Evolutionary conservation across 2,113 vertebrate genomes (phyloP).

Genomic region (Callocephalon fimbriatum): DNA sequence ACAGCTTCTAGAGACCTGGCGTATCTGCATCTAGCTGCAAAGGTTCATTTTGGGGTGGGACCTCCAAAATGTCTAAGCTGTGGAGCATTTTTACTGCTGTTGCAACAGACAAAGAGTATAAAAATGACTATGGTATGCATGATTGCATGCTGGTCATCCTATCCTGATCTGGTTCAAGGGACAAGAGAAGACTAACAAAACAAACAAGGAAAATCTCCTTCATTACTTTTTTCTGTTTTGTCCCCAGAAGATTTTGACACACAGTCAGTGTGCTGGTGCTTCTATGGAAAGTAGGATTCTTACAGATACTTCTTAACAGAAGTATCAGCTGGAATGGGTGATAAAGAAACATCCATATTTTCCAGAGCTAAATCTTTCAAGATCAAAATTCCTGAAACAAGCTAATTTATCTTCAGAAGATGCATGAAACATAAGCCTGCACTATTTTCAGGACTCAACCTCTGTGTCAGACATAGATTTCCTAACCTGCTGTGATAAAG

Average conservation of each 20-base stretch:
- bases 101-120: neutral
- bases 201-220: neutral
- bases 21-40: neutral
- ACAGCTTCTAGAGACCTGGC: neutral
- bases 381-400: conserved; percentile 23
- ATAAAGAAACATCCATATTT: neutral
- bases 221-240: neutral
- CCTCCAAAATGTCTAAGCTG: neutral
- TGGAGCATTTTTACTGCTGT: neutral
- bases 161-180: neutral
- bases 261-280: neutral
- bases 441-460: conserved; percentile 9
- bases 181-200: neutral
- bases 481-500: conserved; percentile 37
- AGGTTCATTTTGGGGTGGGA: neutral
- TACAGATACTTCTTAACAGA: neutral
- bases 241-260: neutral
- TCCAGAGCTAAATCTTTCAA: neutral
- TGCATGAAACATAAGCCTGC: conserved; percentile 40
- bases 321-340: neutral
- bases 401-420: conserved; percentile 30
- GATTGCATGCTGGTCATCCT: neutral
- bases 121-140: neutral
- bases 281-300: neutral
- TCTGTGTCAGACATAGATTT: conserved; percentile 11